Conservation (phyloP, 2,113 vertebrate species). For the Cichladusa arquata region DNA sequence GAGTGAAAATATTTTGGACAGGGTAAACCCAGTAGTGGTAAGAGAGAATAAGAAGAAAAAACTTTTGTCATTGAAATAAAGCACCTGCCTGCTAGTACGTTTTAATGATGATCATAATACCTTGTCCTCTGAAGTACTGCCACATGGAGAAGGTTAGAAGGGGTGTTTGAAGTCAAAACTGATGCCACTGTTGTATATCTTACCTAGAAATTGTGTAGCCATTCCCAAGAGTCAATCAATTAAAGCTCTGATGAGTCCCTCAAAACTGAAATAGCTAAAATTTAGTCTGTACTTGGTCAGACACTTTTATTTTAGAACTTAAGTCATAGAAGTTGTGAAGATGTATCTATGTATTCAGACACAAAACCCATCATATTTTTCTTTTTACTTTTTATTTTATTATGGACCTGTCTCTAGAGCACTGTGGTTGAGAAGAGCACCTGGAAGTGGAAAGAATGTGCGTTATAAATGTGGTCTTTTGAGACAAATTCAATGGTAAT, state of each 20-base stretch:
- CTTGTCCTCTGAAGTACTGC: neutral
- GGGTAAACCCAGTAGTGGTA: rapidly evolving
- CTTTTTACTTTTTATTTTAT: neutral
- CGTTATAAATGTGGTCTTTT: neutral
- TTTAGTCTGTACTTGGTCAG: neutral
- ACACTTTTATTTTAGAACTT: neutral
- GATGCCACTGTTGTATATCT: neutral
- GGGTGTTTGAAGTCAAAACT: neutral
- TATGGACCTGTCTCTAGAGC: neutral
- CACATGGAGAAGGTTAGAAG: neutral
- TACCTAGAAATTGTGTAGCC: neutral
- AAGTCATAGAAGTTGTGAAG: neutral
- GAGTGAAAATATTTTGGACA: neutral
- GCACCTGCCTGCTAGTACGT: neutral
- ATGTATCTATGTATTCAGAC: neutral
- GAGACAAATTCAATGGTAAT: slow-evolving; percentile 35
- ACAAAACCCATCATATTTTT: neutral
- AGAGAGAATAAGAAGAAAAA: neutral
- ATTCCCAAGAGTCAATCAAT: neutral
- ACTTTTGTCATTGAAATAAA: neutral
- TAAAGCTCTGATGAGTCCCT: neutral
- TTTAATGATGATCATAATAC: neutral
- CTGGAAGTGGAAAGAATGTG: neutral
- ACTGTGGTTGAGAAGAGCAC: neutral
- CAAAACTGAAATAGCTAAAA: neutral